A percentile compares a stretch with the other conserved stretches of the same genome.
Evolutionary conservation across 2,113 vertebrate genomes (phyloP).

Genomic region (Gopherus evgoodei): DNA sequence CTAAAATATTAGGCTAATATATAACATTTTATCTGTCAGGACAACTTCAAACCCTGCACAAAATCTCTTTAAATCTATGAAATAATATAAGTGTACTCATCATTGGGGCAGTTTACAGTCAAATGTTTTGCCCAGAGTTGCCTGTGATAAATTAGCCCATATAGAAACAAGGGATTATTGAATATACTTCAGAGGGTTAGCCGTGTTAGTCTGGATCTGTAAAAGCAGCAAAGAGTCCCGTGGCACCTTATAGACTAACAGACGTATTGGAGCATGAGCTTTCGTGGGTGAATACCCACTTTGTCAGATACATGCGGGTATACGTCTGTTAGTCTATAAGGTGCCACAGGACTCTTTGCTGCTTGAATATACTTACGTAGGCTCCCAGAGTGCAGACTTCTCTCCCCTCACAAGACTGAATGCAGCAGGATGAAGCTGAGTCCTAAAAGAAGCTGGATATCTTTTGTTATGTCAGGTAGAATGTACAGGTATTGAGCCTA

Average conservation of each 20-base stretch:
- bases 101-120: not conserved
- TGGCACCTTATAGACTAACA: too few relatives aligned
- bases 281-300: too few relatives aligned
- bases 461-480: not conserved
- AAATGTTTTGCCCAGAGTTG: not conserved
- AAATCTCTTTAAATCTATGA: not conserved
- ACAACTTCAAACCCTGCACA: not conserved
- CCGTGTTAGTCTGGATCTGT: too few relatives aligned
- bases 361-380: not conserved
- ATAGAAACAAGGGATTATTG: not conserved
- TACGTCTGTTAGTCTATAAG: too few relatives aligned
- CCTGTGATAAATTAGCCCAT: not conserved
- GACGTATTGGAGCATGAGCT: too few relatives aligned
- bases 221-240: too few relatives aligned
- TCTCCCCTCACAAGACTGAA: not conserved
- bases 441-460: fast-evolving
- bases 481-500: not conserved
- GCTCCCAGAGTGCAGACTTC: not conserved
- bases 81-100: not conserved
- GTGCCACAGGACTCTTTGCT: too few relatives aligned
- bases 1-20: not conserved
- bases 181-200: not conserved
- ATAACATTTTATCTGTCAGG: not conserved
- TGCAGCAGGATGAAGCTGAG: not conserved
- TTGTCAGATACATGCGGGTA: too few relatives aligned